Base-by-base conservation (phyloP, 2,797 vertebrate species). In the Myiotriccus ornatus region DNA sequence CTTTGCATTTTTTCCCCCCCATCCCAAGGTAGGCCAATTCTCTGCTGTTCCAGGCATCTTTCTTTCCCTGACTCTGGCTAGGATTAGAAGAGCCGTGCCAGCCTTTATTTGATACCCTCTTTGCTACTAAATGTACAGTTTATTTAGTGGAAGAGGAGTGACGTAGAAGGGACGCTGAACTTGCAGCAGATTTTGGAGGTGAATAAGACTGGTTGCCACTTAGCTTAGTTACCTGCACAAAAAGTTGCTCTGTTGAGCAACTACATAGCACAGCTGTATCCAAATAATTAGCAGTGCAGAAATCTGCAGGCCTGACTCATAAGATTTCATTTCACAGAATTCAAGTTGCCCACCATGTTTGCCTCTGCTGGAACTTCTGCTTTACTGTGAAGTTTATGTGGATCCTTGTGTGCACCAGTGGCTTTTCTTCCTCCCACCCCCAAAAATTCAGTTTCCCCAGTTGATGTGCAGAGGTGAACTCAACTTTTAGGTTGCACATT, bases 31-130 rank as follows among this genome's bases (percentile, higher is more conserved):
- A 92, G 79, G 56, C 56, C 89, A 87, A 37, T 81, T 94, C 57
- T 84, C 71, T 32, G 10, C 59, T 92, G 68, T 87, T 96, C 93
- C 62, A 53, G 62, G 28, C 30, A 43, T 69, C 55, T 87, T 93
- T 83, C 12, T 84, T 37, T 90, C 73, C 62, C 70, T 89, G 78
- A 22, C 30, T 91, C 76, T 67, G 49, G 53, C 68, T 89, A 69
- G 27, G 78, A 80, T 77, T 76, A 74, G 39, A 77, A 67, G n/a
- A 71, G 20, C 35, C 9, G 2, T 87, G 53, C 32, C 70, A 87
- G 56, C 50, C 71, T 94, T 87, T 76, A n/a, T 84, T 23, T 67
- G 60, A 25, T 92, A 55, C 56, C 23, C n/a, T 75, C n/a, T 75
- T 75, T 90, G 65, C 87, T 96, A 49, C 55, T 92, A 62, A 57